A percentile compares a stretch with the other conserved stretches of the same genome.
phyloP scores from a whole-genome alignment of 1,140 invertebrate species.

The Drosophila kurseongensis region DNA sequence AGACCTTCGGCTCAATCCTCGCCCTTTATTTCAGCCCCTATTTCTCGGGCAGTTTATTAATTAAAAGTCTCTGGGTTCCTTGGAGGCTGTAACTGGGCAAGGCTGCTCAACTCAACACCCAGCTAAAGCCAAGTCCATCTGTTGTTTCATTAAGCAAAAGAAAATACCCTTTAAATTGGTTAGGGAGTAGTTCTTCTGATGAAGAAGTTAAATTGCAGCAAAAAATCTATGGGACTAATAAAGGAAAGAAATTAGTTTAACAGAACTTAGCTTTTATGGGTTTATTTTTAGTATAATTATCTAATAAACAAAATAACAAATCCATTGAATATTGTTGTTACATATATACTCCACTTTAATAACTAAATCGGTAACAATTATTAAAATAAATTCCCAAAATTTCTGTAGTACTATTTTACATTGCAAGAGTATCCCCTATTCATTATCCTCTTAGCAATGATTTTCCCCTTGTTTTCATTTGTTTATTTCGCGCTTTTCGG shows the following conservation, averaged over 20 bases:
- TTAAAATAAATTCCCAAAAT: too few species aligned
- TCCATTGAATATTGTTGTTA: too few species aligned
- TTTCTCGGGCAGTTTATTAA: conserved; percentile 67
- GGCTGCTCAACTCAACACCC: conserved; percentile 49
- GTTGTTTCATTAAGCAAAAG: conserved; percentile 15
- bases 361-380: too few species aligned
- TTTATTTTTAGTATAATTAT: too few species aligned
- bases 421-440: conserved; percentile 38
- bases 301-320: too few species aligned
- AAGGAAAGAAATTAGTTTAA: too few species aligned
- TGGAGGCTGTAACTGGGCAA: conserved; percentile 53
- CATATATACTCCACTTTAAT: too few species aligned
- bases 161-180: conserved; percentile 8
- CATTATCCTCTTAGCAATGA: neutral
- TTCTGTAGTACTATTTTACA: neutral
- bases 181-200: too few species aligned
- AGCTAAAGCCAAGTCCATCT: conserved; percentile 41
- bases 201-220: too few species aligned
- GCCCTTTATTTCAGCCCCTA: conserved; percentile 7
- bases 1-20: neutral
- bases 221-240: too few species aligned
- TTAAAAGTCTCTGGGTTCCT: conserved; percentile 65
- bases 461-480: conserved; percentile 62
- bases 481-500: conserved; percentile 61
- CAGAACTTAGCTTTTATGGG: too few species aligned